Evolutionary conservation across 2,113 vertebrate genomes (phyloP).

Genomic region (Numida meleagris): DNA sequence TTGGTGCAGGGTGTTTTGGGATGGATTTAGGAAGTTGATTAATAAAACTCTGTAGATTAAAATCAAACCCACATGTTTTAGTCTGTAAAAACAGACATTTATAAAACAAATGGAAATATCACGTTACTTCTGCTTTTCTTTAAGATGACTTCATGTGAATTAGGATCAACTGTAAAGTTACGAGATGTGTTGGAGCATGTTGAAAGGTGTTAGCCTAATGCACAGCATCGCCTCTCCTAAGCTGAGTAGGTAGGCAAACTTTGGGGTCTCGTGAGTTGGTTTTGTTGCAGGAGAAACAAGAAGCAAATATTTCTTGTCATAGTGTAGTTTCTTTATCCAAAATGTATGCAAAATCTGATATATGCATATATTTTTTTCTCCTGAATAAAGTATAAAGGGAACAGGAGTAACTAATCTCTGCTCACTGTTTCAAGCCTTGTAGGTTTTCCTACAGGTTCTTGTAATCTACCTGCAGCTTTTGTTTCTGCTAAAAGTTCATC

Average conservation of each 20-base stretch:
- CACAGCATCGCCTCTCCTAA: not conserved
- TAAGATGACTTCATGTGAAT: slow-evolving; percentile 36
- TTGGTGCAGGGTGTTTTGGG: not conserved
- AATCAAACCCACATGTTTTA: slow-evolving; percentile 16
- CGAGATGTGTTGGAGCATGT: not conserved
- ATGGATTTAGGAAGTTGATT: not conserved
- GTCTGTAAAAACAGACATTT: not conserved
- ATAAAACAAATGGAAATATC: slow-evolving; percentile 10
- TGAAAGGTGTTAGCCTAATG: not conserved
- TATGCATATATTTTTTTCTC: not conserved
- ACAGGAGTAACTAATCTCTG: not conserved
- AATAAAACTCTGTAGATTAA: not conserved
- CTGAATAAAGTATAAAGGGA: not conserved
- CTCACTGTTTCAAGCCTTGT: not conserved
- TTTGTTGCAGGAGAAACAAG: not conserved
- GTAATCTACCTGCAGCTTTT: not conserved
- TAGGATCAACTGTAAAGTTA: not conserved
- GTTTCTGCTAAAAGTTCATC: not conserved
- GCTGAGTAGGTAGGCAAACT: not conserved
- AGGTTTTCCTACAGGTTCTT: not conserved
- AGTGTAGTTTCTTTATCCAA: not conserved
- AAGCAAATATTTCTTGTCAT: not conserved
- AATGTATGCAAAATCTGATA: not conserved
- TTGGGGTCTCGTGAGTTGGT: not conserved
- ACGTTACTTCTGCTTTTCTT: slow-evolving; percentile 52